These are phyloP conservation scores for Mesocentrotus franciscanus DNA, from an alignment of 53 echinoderm and acorn worm genomes.

Conservation along the genomic window DNA sequence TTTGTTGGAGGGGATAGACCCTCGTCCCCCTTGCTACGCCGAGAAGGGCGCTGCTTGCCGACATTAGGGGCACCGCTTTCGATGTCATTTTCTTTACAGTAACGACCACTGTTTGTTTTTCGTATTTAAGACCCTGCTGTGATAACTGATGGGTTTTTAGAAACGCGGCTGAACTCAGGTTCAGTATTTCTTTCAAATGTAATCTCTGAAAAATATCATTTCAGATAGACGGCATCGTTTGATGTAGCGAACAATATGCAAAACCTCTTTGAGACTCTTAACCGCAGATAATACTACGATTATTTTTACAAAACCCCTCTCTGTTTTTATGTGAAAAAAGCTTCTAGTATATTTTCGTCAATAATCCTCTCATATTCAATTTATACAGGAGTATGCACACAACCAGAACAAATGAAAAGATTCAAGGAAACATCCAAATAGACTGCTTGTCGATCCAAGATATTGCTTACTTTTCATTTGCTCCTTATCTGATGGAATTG, in stretches of 20 bases:
- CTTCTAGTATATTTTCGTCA: too few relatives aligned
- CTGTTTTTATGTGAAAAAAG: too few relatives aligned
- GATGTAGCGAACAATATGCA: constrained; percentile 1
- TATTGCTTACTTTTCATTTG: too few relatives aligned
- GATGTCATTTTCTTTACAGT: neutral
- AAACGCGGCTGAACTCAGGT: constrained; percentile 8
- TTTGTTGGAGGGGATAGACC: neutral
- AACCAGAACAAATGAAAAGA: too few relatives aligned
- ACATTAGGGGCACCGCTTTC: neutral
- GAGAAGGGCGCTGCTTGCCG: neutral
- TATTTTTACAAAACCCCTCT: too few relatives aligned
- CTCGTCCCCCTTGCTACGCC: neutral
- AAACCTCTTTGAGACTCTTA: neutral
- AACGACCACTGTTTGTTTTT: constrained; percentile 32
- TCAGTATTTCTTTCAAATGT: constrained; percentile 17
- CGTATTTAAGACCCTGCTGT: constrained; percentile 40
- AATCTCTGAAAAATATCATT: neutral
- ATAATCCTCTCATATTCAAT: too few relatives aligned
- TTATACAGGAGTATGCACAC: too few relatives aligned
- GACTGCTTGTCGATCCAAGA: too few relatives aligned
- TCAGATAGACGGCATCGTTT: constrained; percentile 24
- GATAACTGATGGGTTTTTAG: constrained; percentile 48
- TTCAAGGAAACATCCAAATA: too few relatives aligned
- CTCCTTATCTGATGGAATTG: too few relatives aligned
- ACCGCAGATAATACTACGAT: neutral